Evolutionary conservation across 2,888 invertebrate species (phyloP), one percentile per base, ranked within the genome.

Genomic region (Apotomis betuletana): DNA sequence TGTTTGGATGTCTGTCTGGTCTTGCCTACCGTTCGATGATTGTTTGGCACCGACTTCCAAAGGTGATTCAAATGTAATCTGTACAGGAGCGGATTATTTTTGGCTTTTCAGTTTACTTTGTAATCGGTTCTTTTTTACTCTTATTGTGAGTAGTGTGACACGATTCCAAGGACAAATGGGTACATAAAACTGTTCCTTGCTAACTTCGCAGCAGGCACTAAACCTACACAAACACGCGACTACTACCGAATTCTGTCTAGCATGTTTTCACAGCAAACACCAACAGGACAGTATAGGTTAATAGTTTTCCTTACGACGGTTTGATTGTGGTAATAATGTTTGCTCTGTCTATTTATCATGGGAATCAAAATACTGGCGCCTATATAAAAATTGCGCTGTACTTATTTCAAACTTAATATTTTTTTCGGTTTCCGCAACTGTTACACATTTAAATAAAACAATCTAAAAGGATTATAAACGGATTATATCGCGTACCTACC

Each of bases 241-340:
- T 15, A 41, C 36, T 51, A 12, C 38, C 58, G 6, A 59, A 67
- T 15, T 59, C 13, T 27, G 41, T 49, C 15, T 54, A 41, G 44
- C 10, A 36, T 71, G 71, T 71, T 71, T 51, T 67, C 62, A 38
- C 44, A 62, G 55, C 44, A 71, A 71, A 71, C 52, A 67, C 46
- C 57, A 49, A 63, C 51, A 64, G 54, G 58, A 59, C 59, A 54
- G 54, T 60, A 46, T 60, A 71, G 57, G 67, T 71, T 71, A 62
- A 71, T 61, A 67, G 67, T 71, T 62, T 67, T 62, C 67, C 71
- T 61, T 57, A 67, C 67, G 49, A 36, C 55, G 62, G 51, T 67
- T 61, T 62, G 71, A 67, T 61, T 67, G 61, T 67, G 49, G 62
- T 71, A 51, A 71, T 71, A 67, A 67, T 71, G 67, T 71, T 71